Evolutionary conservation across 2,888 invertebrate genomes (phyloP).

Genomic region (Himalopsyche tibetana): DNA sequence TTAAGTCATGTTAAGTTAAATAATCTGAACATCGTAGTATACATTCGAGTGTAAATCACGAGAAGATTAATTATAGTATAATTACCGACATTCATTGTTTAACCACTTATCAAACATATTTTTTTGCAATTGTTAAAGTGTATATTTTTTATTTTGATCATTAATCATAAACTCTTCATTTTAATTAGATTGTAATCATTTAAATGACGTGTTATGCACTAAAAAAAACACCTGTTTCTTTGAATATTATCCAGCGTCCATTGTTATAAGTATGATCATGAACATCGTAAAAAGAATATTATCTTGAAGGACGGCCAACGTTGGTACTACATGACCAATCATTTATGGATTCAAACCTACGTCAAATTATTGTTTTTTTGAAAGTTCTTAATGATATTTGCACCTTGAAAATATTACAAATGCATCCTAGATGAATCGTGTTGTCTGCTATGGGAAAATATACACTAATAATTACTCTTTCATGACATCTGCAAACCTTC

Average conservation of each 20-base stretch:
- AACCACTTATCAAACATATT: background rate
- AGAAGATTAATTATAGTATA: background rate
- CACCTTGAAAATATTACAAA: background rate
- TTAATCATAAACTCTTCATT: background rate
- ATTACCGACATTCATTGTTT: background rate
- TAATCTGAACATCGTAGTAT: too few relatives aligned
- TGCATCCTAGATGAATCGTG: slow-evolving; percentile 16
- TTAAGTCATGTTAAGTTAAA: too few relatives aligned
- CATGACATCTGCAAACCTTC: background rate
- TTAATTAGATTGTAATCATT: background rate
- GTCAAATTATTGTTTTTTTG: background rate
- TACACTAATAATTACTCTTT: background rate
- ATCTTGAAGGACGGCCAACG: slow-evolving; percentile 24
- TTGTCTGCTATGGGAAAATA: background rate
- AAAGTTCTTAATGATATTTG: background rate
- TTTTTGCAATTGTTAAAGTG: background rate
- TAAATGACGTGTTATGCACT: background rate
- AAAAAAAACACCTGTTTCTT: slow-evolving; percentile 1
- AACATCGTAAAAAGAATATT: background rate
- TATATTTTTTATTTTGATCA: background rate
- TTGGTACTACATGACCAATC: background rate
- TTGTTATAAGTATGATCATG: background rate
- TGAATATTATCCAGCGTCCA: background rate
- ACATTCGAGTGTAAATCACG: background rate
- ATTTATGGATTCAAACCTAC: background rate